Evolutionary conservation across 2,888 invertebrate genomes (phyloP).

Genomic region (Eudemis profundana): DNA sequence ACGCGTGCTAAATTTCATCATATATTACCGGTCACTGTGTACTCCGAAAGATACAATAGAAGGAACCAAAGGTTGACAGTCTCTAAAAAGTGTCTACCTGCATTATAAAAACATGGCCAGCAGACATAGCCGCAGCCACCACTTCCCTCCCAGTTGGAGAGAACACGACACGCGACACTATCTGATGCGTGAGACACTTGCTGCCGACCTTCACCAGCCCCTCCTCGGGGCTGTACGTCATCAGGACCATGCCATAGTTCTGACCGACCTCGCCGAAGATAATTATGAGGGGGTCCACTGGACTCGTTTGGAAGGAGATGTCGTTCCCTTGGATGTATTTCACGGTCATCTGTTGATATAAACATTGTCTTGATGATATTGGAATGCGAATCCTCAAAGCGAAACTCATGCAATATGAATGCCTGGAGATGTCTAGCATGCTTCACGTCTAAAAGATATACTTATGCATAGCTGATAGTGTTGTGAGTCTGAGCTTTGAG

Average conservation of each 20-base stretch:
- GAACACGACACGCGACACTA: conserved; percentile 70
- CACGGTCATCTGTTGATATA: conserved; percentile 61
- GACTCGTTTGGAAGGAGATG: conserved; percentile 68
- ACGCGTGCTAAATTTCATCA: too few species aligned
- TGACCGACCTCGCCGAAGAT: conserved; percentile 63
- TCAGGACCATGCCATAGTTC: conserved; percentile 69
- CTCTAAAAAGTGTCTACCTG: conserved; percentile 55
- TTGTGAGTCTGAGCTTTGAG: too few species aligned
- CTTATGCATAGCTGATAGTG: too few species aligned
- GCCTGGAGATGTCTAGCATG: too few species aligned
- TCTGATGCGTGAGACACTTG: conserved; percentile 75
- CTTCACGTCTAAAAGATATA: too few species aligned
- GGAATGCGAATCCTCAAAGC: too few species aligned
- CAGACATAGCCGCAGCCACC: conserved; percentile 73
- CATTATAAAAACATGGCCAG: conserved; percentile 76
- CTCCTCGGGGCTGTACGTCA: conserved; percentile 48
- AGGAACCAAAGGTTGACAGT: not conserved
- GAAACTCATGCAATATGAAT: too few species aligned
- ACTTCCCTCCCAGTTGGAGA: conserved; percentile 68
- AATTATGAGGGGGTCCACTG: conserved; percentile 67
- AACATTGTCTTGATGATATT: too few species aligned
- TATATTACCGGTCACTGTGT: too few species aligned
- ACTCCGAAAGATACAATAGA: too few species aligned
- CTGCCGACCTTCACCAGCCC: conserved; percentile 50
- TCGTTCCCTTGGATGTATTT: conserved; percentile 64